Percentiles rank a stretch among this genome's conserved stretches.
Conservation (phyloP, 2,113 vertebrate species). For the Mobula hypostoma region DNA sequence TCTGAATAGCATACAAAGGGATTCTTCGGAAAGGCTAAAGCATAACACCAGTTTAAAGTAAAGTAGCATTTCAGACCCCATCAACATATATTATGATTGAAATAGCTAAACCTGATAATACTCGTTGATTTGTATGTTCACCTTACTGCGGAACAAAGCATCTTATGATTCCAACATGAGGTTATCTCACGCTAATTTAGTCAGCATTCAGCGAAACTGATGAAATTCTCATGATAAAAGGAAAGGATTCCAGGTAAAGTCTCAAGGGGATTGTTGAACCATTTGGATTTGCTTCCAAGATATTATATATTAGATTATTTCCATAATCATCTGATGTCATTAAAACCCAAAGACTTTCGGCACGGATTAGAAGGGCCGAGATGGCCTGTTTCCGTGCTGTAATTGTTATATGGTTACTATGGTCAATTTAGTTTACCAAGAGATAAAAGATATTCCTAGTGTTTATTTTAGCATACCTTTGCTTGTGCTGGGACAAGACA, state of each 20-base stretch:
- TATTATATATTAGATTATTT: neutral
- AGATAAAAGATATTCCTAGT: neutral
- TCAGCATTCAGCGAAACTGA: neutral
- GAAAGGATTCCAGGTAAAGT: neutral
- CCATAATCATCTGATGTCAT: neutral
- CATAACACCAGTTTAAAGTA: neutral
- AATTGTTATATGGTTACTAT: too few relatives aligned
- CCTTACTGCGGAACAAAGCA: neutral
- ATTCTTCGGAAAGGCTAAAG: neutral
- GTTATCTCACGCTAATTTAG: neutral
- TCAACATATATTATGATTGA: neutral
- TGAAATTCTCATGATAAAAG: neutral
- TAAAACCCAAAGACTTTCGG: neutral
- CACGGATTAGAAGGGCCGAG: too few relatives aligned
- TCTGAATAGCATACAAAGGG: neutral
- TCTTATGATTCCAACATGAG: neutral
- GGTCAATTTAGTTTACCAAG: neutral
- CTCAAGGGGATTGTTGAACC: neutral
- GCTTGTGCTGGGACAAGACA: neutral
- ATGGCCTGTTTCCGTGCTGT: too few relatives aligned
- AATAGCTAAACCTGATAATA: neutral
- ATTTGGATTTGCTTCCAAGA: neutral
- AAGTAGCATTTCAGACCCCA: neutral
- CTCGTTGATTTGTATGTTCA: neutral
- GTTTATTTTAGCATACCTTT: neutral